Conservation (phyloP, 1,140 invertebrate species). For the Heterodera schachtii region DNA sequence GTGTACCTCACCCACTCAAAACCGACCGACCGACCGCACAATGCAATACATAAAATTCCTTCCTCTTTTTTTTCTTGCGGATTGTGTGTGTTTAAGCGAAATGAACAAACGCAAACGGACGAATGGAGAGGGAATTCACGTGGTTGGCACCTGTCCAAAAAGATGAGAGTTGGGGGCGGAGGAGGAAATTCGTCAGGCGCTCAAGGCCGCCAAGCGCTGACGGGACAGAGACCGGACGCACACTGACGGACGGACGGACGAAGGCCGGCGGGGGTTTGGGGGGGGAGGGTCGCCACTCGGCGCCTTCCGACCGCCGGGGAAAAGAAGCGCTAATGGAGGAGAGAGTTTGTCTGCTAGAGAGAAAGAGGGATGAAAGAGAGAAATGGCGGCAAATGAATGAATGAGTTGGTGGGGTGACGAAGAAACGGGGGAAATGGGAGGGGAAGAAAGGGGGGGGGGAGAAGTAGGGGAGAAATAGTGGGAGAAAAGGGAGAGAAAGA, state of each 20-base stretch:
- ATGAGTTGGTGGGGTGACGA: neutral
- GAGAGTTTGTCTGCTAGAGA: neutral
- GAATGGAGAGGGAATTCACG: conserved; percentile 24
- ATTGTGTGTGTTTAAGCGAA: conserved; percentile 9
- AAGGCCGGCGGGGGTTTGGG: neutral
- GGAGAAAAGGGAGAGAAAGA: no score
- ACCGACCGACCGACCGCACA: no score
- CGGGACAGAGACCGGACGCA: neutral
- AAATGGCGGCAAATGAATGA: neutral
- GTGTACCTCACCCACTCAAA: neutral
- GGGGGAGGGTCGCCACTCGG: neutral
- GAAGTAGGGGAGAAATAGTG: no score
- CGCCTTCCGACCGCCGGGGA: no score
- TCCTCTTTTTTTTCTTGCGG: conserved; percentile 9
- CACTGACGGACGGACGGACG: no score
- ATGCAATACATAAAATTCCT: neutral
- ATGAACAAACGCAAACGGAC: neutral
- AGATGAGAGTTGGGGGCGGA: neutral
- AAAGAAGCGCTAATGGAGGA: neutral
- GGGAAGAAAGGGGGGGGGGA: neutral
- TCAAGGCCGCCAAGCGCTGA: neutral
- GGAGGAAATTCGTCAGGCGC: conserved; percentile 10
- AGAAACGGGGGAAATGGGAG: neutral
- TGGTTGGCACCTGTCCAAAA: conserved; percentile 35
- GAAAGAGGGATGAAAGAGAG: neutral